phyloP scores from a whole-genome alignment of 2,797 vertebrate species.

The Eupleurogrammus muticus region DNA sequence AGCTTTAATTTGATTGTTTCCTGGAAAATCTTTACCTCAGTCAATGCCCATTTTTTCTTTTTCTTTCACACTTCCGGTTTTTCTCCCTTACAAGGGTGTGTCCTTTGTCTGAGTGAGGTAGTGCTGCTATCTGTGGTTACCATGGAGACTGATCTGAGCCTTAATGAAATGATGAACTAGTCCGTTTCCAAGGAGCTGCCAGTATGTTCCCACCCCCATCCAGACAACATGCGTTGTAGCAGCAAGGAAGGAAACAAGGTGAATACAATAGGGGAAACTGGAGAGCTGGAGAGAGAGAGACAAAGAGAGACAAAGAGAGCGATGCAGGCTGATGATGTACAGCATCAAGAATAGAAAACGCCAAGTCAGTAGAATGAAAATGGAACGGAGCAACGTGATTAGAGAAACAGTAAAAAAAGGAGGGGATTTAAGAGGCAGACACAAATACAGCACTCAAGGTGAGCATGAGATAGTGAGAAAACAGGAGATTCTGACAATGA shows the following conservation, averaged over 20 bases:
- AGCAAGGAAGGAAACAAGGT: constrained; percentile 49
- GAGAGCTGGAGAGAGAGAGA: constrained; percentile 19
- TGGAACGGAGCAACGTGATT: constrained; percentile 28
- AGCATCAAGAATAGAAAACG: constrained; percentile 45
- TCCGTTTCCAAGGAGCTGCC: constrained; percentile 76
- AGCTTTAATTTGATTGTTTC: too few species aligned
- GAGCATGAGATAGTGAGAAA: constrained; percentile 53
- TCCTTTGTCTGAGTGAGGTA: constrained; percentile 72
- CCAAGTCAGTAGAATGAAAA: constrained; percentile 31
- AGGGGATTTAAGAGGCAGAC: constrained; percentile 45
- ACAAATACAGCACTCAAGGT: constrained; percentile 47
- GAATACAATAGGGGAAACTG: constrained; percentile 41
- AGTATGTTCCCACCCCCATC: constrained; percentile 67
- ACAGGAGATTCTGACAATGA: constrained; percentile 48
- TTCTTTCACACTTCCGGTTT: constrained; percentile 72
- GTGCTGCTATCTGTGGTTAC: constrained; percentile 68
- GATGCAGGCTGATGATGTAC: constrained; percentile 22
- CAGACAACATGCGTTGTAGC: constrained; percentile 61
- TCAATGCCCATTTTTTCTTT: constrained; percentile 1
- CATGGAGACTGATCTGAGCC: constrained; percentile 75
- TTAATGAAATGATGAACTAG: constrained; percentile 74
- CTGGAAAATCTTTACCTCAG: neutral
- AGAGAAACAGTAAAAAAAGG: constrained; percentile 18
- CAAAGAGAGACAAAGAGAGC: constrained; percentile 33
- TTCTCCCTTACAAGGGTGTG: constrained; percentile 73